A percentile compares a stretch with the other conserved stretches of the same genome.
Conservation (phyloP, 2,888 invertebrate genomes). For the Marronus borbonicus region DNA sequence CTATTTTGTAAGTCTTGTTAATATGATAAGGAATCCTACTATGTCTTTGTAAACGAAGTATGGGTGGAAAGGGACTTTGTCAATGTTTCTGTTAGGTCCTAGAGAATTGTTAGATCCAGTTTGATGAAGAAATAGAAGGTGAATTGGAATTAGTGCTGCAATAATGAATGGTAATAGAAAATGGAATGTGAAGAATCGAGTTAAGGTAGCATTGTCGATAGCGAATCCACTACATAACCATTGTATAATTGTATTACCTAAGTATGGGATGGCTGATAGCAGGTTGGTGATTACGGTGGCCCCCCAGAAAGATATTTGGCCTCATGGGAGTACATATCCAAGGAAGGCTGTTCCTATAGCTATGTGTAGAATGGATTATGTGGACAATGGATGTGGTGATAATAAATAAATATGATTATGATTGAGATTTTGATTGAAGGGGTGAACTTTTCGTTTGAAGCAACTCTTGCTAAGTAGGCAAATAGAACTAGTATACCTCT, state of each 20-base stretch:
- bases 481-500: constrained; percentile 79
- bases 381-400: not conserved
- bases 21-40: constrained; percentile 75
- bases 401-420: constrained; percentile 50
- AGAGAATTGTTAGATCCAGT: constrained; percentile 80
- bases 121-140: constrained; percentile 78
- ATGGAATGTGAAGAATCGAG: constrained; percentile 84
- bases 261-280: constrained; percentile 80
- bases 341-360: constrained; percentile 83
- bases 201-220: constrained; percentile 81
- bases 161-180: constrained; percentile 83
- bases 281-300: constrained; percentile 85
- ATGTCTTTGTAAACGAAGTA: constrained; percentile 76
- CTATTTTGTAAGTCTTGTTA: constrained; percentile 68
- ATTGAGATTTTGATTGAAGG: constrained; percentile 65
- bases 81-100: constrained; percentile 77
- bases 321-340: constrained; percentile 85
- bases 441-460: constrained; percentile 76
- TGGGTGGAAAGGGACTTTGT: constrained; percentile 81
- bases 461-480: constrained; percentile 77
- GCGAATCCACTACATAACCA: constrained; percentile 86
- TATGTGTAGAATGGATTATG: too few species aligned
- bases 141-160: constrained; percentile 75
- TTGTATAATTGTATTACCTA: constrained; percentile 77
- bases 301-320: constrained; percentile 88